phyloP scores from a whole-genome alignment of 1,140 invertebrate genomes.

The Atta cephalotes region DNA sequence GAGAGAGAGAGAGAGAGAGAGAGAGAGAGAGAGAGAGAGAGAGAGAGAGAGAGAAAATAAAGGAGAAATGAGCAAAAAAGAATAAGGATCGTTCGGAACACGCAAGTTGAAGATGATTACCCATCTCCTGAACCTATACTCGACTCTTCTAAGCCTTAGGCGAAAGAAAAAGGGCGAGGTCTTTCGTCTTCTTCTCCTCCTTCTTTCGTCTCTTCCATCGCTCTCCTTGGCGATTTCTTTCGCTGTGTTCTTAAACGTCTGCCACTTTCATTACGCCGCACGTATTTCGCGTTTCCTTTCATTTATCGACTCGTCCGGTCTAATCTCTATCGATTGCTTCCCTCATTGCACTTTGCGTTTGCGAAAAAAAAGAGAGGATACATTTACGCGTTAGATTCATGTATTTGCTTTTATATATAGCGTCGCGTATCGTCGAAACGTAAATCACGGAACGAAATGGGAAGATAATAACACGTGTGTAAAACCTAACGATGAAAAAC shows the following conservation, averaged over 20 bases:
- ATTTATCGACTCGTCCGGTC: slow-evolving; percentile 18
- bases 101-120: slow-evolving; percentile 85
- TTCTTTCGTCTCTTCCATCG: slow-evolving; percentile 42
- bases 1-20: slow-evolving; percentile 24
- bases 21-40: neutral
- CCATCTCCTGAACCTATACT: slow-evolving; percentile 78
- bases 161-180: slow-evolving; percentile 60
- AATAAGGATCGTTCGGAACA: slow-evolving; percentile 80
- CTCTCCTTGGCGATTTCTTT: slow-evolving; percentile 31
- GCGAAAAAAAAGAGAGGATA: neutral
- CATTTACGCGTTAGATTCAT: neutral
- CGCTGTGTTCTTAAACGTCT: slow-evolving; percentile 33
- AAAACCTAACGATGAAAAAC: slow-evolving; percentile 64
- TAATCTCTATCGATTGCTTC: neutral
- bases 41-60: slow-evolving; percentile 20
- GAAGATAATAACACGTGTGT: slow-evolving; percentile 9
- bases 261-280: slow-evolving; percentile 65
- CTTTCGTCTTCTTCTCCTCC: slow-evolving; percentile 54
- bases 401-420: neutral
- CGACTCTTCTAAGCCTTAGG: slow-evolving; percentile 69
- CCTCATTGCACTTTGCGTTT: neutral
- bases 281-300: slow-evolving; percentile 36
- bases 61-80: neutral
- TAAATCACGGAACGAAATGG: slow-evolving; percentile 17
- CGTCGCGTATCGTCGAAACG: neutral